Percentiles rank a stretch among this genome's conserved stretches.
Evolutionary conservation across 2,113 vertebrate species (phyloP).

Genomic region (Tychaedon coryphoeus): DNA sequence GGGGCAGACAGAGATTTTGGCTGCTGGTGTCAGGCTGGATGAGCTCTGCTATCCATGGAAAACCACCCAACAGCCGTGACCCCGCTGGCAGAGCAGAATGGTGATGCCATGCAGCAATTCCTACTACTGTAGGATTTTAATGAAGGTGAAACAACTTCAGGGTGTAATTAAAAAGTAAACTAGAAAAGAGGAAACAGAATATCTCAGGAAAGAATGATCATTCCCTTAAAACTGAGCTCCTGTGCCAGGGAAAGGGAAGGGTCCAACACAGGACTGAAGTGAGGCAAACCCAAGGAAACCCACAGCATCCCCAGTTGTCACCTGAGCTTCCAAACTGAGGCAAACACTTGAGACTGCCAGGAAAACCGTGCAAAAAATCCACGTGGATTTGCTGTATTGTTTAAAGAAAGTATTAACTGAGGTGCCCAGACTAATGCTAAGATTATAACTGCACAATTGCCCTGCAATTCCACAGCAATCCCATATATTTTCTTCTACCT

Average conservation of each 20-base stretch:
- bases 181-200: background rate
- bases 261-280: rapidly evolving
- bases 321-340: background rate
- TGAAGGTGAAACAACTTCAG: background rate
- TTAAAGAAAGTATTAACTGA: background rate
- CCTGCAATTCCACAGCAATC: background rate
- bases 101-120: background rate
- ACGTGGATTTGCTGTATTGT: background rate
- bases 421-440: background rate
- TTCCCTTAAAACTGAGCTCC: background rate
- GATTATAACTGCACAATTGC: background rate
- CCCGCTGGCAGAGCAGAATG: background rate
- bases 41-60: background rate
- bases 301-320: background rate
- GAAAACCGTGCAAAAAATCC: background rate
- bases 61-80: background rate
- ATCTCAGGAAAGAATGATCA: background rate
- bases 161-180: background rate
- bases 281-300: background rate
- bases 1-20: background rate
- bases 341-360: background rate
- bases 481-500: background rate
- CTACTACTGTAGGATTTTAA: background rate
- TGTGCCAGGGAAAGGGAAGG: background rate
- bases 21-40: background rate